These are phyloP conservation scores for Nemoura dubitans DNA, from an alignment of 2,888 invertebrate species.

Conservation along the genomic window DNA sequence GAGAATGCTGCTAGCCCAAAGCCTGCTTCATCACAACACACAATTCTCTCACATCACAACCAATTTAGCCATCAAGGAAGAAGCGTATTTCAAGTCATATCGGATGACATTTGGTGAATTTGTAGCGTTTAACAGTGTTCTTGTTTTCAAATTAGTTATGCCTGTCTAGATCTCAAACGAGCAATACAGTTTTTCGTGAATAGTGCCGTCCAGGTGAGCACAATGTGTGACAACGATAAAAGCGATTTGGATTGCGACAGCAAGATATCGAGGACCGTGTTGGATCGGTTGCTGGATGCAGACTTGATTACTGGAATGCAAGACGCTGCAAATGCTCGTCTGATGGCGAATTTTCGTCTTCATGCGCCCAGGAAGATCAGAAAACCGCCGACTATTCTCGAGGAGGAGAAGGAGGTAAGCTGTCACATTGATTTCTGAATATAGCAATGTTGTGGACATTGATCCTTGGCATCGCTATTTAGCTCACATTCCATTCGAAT, in stretches of 20 bases:
- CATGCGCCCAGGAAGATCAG: conserved; percentile 29
- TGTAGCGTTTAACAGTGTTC: background rate
- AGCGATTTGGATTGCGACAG: conserved; percentile 27
- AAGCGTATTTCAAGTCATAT: background rate
- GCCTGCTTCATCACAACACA: conserved; percentile 7
- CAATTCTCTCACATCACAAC: background rate
- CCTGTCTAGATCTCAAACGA: background rate
- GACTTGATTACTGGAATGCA: conserved; percentile 15
- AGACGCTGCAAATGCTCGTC: background rate
- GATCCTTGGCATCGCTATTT: background rate
- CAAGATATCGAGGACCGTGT: conserved; percentile 13
- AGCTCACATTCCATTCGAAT: background rate
- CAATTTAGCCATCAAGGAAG: background rate
- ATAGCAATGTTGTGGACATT: background rate
- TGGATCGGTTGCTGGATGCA: conserved; percentile 3
- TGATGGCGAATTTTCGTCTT: conserved; percentile 31
- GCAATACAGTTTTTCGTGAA: background rate
- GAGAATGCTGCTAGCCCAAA: background rate
- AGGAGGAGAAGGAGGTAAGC: conserved; percentile 36
- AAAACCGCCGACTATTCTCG: conserved; percentile 28
- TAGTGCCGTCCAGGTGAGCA: background rate
- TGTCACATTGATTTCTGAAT: background rate
- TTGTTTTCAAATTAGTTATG: background rate
- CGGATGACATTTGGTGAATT: background rate
- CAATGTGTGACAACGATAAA: conserved; percentile 24